Base-by-base conservation (phyloP, 2,797 vertebrate genomes). In the Myiotriccus ornatus region DNA sequence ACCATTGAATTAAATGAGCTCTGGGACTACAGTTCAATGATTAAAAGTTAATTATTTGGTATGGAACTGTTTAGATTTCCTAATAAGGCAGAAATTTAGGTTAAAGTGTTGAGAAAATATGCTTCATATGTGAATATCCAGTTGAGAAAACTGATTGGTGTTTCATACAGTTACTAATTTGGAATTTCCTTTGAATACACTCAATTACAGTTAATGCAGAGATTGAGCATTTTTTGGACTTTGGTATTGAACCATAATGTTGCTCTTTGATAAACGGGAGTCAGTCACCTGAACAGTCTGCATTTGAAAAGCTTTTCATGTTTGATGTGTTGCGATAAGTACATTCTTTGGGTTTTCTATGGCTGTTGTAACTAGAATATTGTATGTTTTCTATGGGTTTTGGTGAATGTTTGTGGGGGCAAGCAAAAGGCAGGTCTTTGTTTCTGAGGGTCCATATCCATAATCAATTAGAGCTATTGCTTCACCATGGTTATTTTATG, bases 271-370 rank as follows among this genome's bases (percentile, higher is more conserved):
- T 87, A 68, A 95, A 50, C 0, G 0, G 83, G 64, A 85, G 59
- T 63, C 60, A 41, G 52, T 85, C 67, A 75, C 73, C 90, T 96
- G 84, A 96, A 95, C 97, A 97, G 97, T 97, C 97, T 98, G 97
- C 97, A 98, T 98, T 97, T 98, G 97, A 98, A 97, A 98, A 97
- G 90, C 87, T 96, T 97, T 53, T 71, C 34, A 41, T 96, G 92
- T 91, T 41, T 71, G 43, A 17, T 65, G 43, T 64, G 39, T 90
- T 89, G 89, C 79, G 59, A 57, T 77, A 81, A 90, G 37, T 56
- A 76, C n/a, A 16, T 90, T 69, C 65, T n/a, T 49, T 41, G 79
- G 67, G 47, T 64, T 90, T 85, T 79, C 44, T 71, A 2, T 65
- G 73, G 19, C 82, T 79, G 49, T 80, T 87, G 23, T 2, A 76